Percentiles rank a stretch among this genome's conserved stretches.
Evolutionary conservation across 1,140 invertebrate genomes (phyloP).

Genomic region (Nephotettix cincticeps): DNA sequence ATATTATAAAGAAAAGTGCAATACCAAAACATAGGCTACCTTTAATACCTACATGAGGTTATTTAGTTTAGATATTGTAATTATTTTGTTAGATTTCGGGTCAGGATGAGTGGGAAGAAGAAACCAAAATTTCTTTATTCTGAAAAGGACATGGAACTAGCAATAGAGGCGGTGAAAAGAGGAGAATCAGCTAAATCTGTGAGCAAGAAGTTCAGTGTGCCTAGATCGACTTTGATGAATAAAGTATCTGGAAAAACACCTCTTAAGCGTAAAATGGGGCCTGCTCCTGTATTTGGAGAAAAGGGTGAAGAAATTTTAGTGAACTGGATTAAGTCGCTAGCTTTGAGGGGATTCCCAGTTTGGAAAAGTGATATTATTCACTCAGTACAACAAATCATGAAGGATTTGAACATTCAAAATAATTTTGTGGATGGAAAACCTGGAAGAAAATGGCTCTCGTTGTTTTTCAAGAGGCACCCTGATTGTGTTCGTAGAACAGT

Average conservation of each 20-base stretch:
- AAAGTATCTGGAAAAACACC: conserved; percentile 9
- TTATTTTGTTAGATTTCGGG: no score
- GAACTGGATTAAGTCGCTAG: conserved; percentile 18
- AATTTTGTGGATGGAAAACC: conserved; percentile 40
- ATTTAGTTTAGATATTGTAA: no score
- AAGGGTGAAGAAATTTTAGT: conserved; percentile 6
- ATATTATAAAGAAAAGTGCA: no score
- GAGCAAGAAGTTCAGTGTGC: not conserved
- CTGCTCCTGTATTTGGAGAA: not conserved
- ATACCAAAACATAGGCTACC: no score
- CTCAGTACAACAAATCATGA: conserved; percentile 30
- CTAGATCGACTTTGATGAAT: not conserved
- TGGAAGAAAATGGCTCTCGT: conserved; percentile 44
- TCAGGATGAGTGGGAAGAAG: not conserved
- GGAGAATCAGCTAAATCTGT: not conserved
- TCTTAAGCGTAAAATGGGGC: not conserved
- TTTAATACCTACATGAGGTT: no score
- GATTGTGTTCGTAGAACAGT: conserved; percentile 35
- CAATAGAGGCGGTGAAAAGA: not conserved
- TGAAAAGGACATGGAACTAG: not conserved
- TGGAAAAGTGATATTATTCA: conserved; percentile 26
- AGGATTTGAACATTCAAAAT: not conserved
- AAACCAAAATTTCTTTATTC: not conserved
- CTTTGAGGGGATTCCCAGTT: conserved; percentile 25
- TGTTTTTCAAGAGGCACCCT: conserved; percentile 42